These are phyloP conservation scores for Apoda limacodes DNA, from an alignment of 2,888 invertebrate genomes.

Conservation along the genomic window DNA sequence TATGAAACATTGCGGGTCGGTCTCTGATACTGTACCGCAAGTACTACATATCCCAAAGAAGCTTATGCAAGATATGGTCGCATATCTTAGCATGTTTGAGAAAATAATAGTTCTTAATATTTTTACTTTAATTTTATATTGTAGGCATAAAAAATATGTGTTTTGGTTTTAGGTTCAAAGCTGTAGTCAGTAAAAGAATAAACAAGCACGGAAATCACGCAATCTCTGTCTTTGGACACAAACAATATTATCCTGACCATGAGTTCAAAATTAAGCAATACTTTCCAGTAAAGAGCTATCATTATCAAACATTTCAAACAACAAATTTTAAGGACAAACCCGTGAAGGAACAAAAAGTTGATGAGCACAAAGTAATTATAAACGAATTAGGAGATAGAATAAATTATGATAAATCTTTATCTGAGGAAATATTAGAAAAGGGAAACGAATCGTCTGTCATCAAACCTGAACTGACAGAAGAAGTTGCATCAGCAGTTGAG, in stretches of 20 bases:
- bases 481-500: slow-evolving; percentile 1
- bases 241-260: slow-evolving; percentile 44
- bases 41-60: too few relatives aligned
- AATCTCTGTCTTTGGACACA: slow-evolving; percentile 41
- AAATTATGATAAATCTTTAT: not conserved
- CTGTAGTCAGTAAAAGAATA: slow-evolving; percentile 62
- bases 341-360: slow-evolving; percentile 22
- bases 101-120: too few relatives aligned
- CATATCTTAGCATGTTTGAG: too few relatives aligned
- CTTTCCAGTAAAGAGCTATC: slow-evolving; percentile 41
- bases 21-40: too few relatives aligned
- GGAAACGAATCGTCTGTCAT: slow-evolving; percentile 20
- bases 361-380: not conserved
- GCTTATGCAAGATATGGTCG: too few relatives aligned
- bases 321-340: slow-evolving; percentile 25
- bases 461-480: slow-evolving; percentile 20
- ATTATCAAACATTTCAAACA: slow-evolving; percentile 21
- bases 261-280: slow-evolving; percentile 52
- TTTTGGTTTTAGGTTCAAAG: slow-evolving; percentile 58
- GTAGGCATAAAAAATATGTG: not conserved
- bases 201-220: slow-evolving; percentile 53
- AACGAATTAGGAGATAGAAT: not conserved
- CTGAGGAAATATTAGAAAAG: not conserved
- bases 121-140: too few relatives aligned
- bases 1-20: too few relatives aligned